Evolutionary conservation across 92 coral and sea anemone genomes (phyloP).

Genomic region (Phymanthus crucifer): DNA sequence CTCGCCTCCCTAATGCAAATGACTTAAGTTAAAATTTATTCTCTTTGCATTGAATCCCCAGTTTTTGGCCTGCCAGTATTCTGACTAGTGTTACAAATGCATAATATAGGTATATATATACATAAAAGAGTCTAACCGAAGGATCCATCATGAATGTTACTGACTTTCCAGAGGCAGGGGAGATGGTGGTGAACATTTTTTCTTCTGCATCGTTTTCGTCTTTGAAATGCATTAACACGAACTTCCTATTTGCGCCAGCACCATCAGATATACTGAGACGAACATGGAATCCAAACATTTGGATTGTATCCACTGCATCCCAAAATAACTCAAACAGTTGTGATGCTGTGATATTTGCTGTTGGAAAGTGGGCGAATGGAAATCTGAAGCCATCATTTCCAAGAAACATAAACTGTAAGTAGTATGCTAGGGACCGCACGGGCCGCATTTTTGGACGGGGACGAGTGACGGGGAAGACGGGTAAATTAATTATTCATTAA

Average conservation of each 20-base stretch:
- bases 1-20: too few relatives aligned
- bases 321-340: neutral
- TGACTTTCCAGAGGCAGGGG: neutral
- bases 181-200: neutral
- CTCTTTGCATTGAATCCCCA: too few relatives aligned
- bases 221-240: neutral
- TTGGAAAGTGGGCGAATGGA: slow-evolving; percentile 19
- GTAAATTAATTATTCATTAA: too few relatives aligned
- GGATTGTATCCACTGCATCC: slow-evolving; percentile 12
- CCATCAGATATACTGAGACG: neutral
- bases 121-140: neutral
- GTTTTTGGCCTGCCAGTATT: too few relatives aligned
- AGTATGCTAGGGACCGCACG: too few relatives aligned
- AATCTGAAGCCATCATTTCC: slow-evolving; percentile 17
- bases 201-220: neutral
- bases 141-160: slow-evolving; percentile 18
- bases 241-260: neutral
- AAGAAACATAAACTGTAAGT: slow-evolving; percentile 6
- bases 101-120: neutral
- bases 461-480: too few relatives aligned
- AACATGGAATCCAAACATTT: neutral
- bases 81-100: too few relatives aligned
- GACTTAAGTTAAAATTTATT: too few relatives aligned
- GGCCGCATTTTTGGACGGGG: too few relatives aligned
- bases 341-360: neutral